phyloP scores from a whole-genome alignment of 2,797 vertebrate genomes.

The Scomberomorus guttatus region DNA sequence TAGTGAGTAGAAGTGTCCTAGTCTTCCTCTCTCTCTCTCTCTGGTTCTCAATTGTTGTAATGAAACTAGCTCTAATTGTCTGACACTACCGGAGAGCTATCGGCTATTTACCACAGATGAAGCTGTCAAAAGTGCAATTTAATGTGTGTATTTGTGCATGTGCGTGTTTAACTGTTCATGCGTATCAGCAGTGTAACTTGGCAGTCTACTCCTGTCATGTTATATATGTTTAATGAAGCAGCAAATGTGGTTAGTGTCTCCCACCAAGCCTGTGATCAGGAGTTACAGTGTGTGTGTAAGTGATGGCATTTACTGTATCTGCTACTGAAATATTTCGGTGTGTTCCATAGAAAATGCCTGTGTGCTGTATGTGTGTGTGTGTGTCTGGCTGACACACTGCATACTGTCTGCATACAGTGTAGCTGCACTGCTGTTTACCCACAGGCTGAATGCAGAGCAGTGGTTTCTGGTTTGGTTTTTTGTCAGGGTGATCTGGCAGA shows the following conservation, averaged over 20 bases:
- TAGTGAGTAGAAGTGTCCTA: background rate
- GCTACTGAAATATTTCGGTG: background rate
- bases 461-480: conserved; percentile 6
- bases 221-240: conserved; percentile 53
- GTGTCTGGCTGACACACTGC: conserved; percentile 17
- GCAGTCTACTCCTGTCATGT: conserved; percentile 24
- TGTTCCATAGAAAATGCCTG: background rate
- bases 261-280: conserved; percentile 19
- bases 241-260: conserved; percentile 47
- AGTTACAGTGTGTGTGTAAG: conserved; percentile 1
- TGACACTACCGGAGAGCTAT: background rate
- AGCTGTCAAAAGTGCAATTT: conserved; percentile 18
- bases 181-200: conserved; percentile 7
- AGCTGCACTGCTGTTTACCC: background rate
- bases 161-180: background rate
- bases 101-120: conserved; percentile 1
- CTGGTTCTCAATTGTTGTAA: background rate
- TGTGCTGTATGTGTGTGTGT: background rate
- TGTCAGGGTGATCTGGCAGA: background rate
- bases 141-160: background rate
- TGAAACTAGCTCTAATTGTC: background rate
- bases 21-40: background rate
- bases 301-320: conserved; percentile 35
- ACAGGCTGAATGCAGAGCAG: background rate
- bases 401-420: background rate